Percentiles rank a stretch among this genome's conserved stretches.
These are phyloP conservation scores for Lymantria monacha DNA, from an alignment of 2,888 invertebrate genomes.

Conservation along the genomic window DNA sequence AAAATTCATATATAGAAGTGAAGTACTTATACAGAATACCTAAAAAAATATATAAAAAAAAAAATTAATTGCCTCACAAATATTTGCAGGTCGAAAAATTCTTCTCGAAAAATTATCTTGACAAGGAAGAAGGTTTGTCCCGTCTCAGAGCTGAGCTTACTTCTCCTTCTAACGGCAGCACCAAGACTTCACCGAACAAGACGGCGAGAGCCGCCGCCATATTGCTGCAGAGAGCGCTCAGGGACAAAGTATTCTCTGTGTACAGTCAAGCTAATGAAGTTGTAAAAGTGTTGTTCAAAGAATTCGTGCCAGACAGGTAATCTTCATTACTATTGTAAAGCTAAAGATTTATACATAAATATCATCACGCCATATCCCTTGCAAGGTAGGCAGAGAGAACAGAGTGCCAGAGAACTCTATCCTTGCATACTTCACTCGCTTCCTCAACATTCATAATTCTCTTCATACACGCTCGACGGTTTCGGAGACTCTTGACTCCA, in stretches of 20 bases:
- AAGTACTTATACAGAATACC: too few species aligned
- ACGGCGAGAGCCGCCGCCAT: conserved; percentile 91
- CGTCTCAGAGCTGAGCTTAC: conserved; percentile 78
- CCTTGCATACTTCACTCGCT: too few species aligned
- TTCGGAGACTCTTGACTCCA: too few species aligned
- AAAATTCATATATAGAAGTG: too few species aligned
- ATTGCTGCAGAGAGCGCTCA: conserved; percentile 88
- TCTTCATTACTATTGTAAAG: too few species aligned
- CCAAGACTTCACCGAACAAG: conserved; percentile 86
- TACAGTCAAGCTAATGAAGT: conserved; percentile 93
- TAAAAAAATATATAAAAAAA: too few species aligned
- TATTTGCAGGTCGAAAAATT: conserved; percentile 89
- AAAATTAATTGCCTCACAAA: too few species aligned
- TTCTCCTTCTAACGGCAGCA: conserved; percentile 66
- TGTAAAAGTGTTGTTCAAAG: conserved; percentile 89
- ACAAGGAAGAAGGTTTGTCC: conserved; percentile 93
- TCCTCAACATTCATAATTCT: too few species aligned
- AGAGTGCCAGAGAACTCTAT: too few species aligned
- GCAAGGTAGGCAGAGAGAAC: too few species aligned
- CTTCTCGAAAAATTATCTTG: conserved; percentile 94
- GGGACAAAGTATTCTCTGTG: conserved; percentile 94
- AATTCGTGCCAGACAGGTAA: conserved; percentile 91
- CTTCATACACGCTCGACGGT: too few species aligned
- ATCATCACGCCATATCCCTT: too few species aligned
- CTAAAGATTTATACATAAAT: neutral